Conservation (phyloP, 2,797 vertebrate genomes). For the Monodelphis domestica region DNA sequence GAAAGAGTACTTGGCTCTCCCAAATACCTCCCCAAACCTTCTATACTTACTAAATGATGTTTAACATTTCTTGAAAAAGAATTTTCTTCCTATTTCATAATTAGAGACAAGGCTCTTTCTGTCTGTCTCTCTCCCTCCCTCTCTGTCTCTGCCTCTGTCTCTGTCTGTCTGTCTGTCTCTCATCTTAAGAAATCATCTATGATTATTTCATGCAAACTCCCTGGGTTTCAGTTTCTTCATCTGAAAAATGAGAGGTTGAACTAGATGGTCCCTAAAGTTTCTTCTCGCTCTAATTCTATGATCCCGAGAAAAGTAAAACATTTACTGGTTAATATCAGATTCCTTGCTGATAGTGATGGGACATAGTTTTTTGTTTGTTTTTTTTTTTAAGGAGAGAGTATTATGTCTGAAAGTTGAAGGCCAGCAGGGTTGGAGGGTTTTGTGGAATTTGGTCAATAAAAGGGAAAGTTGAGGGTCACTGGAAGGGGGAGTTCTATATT, state of each 20-base stretch:
- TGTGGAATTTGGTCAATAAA: not conserved
- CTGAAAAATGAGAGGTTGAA: not conserved
- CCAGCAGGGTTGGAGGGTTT: not conserved
- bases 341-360: not conserved
- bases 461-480: not conserved
- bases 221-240: not conserved
- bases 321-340: not conserved
- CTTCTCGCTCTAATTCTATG: not conserved
- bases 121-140: no score
- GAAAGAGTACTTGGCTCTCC: not conserved
- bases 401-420: not conserved
- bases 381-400: not conserved
- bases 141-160: no score
- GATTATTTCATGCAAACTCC: not conserved
- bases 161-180: no score
- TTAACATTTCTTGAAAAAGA: not conserved
- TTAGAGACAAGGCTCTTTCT: not conserved
- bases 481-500: not conserved
- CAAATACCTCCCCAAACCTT: not conserved
- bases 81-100: not conserved
- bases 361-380: not conserved
- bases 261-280: not conserved
- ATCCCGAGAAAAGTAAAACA: not conserved
- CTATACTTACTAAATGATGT: not conserved
- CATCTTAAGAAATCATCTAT: no score